Conservation (phyloP, 2,888 invertebrate genomes). For the Pristionchus entomophagus region DNA sequence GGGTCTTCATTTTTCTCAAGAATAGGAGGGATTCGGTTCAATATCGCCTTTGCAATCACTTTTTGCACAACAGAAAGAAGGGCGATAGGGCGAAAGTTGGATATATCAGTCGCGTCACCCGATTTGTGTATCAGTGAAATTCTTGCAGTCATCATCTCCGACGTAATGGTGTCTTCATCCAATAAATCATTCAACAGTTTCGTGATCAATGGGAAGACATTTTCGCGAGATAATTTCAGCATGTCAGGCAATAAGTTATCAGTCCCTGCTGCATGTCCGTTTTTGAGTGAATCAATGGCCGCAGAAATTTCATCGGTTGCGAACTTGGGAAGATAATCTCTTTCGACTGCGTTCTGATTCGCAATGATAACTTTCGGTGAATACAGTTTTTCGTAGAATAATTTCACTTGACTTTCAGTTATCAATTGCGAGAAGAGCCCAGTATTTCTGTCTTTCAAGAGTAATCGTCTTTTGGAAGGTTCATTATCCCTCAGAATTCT, state of each 20-base stretch:
- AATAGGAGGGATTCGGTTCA: not conserved
- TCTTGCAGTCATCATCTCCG: not conserved
- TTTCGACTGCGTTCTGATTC: not conserved
- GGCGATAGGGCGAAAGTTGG: not conserved
- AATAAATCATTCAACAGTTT: not conserved
- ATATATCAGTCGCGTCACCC: not conserved
- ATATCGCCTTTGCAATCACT: not conserved
- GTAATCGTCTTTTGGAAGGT: not conserved
- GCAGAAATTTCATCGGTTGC: not conserved
- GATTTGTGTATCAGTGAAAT: not conserved
- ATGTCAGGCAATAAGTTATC: not conserved
- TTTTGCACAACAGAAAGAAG: too few species aligned
- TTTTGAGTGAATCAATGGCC: conserved; percentile 1
- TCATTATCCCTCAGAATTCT: not conserved
- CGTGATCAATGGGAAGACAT: not conserved
- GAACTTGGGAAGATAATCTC: not conserved
- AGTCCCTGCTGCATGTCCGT: not conserved
- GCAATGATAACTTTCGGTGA: not conserved
- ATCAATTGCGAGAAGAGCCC: not conserved
- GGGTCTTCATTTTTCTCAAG: not conserved
- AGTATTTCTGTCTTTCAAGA: not conserved
- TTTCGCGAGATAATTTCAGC: not conserved
- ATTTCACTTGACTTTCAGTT: not conserved
- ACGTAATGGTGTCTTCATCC: not conserved
- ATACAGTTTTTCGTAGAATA: not conserved